Percentiles rank a stretch among this genome's conserved stretches.
Conservation (phyloP, 2,797 vertebrate species). For the Lepilemur ruficaudatus region DNA sequence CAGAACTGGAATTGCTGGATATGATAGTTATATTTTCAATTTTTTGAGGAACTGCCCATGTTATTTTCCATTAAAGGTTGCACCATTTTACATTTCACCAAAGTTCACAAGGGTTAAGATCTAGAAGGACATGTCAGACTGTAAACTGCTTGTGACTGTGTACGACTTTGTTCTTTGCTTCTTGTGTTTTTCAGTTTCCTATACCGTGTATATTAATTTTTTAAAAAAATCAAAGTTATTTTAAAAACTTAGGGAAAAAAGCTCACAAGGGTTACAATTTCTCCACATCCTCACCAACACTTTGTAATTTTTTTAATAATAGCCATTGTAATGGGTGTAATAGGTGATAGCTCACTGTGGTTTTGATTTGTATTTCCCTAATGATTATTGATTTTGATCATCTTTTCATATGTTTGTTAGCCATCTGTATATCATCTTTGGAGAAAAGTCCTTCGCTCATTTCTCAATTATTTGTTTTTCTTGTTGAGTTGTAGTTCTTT, state of each 20-base stretch:
- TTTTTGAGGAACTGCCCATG: neutral
- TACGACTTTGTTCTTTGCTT: no score
- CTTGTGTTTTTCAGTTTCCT: no score
- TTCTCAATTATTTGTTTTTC: neutral
- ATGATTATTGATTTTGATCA: neutral
- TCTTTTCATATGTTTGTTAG: neutral
- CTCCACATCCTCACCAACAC: neutral
- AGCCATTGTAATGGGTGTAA: neutral
- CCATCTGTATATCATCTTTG: neutral
- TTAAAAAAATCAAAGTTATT: no score
- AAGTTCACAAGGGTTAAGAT: neutral
- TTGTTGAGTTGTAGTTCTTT: neutral
- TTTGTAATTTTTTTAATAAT: neutral
- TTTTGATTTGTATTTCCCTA: neutral
- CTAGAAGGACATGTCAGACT: no score
- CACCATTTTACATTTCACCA: neutral
- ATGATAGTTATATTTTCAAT: neutral
- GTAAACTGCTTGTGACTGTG: no score
- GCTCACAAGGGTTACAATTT: neutral
- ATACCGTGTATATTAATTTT: no score
- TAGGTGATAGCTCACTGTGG: neutral
- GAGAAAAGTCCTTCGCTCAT: neutral
- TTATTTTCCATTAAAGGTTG: neutral
- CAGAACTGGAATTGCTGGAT: neutral
- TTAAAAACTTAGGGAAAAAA: neutral